Conservation (phyloP, 2,797 vertebrate genomes). For the Hemibagrus guttatus region DNA sequence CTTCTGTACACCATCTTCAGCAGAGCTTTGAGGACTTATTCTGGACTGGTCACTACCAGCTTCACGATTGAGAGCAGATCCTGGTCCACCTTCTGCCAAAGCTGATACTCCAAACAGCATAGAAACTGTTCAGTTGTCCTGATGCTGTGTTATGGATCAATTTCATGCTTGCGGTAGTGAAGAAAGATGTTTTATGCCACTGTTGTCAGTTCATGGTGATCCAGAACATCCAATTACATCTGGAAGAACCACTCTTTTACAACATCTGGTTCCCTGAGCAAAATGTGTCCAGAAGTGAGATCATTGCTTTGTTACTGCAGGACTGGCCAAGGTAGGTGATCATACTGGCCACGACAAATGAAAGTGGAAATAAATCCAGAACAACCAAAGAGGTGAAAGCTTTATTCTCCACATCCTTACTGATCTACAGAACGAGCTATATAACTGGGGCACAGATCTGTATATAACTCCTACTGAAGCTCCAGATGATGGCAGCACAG, state of each 20-base stretch:
- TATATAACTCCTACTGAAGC: neutral
- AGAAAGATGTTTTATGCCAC: neutral
- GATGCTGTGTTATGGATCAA: neutral
- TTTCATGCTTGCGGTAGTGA: neutral
- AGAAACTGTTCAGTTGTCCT: neutral
- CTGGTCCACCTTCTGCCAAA: neutral
- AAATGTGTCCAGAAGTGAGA: neutral
- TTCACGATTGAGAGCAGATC: neutral
- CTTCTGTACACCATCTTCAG: too few species aligned
- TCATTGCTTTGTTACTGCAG: neutral
- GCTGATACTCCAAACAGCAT: neutral
- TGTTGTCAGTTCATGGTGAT: neutral
- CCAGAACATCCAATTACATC: neutral
- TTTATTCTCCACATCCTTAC: neutral
- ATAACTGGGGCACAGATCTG: neutral
- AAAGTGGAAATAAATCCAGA: neutral
- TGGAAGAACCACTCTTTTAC: neutral
- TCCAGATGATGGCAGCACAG: neutral
- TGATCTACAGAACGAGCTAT: neutral
- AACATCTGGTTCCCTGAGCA: neutral
- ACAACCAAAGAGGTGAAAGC: neutral
- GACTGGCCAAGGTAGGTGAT: neutral
- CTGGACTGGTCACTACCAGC: neutral
- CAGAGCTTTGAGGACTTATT: neutral
- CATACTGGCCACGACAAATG: neutral